These are phyloP conservation scores for Adelosebastes latens DNA, from an alignment of 2,797 vertebrate species.

Conservation along the genomic window DNA sequence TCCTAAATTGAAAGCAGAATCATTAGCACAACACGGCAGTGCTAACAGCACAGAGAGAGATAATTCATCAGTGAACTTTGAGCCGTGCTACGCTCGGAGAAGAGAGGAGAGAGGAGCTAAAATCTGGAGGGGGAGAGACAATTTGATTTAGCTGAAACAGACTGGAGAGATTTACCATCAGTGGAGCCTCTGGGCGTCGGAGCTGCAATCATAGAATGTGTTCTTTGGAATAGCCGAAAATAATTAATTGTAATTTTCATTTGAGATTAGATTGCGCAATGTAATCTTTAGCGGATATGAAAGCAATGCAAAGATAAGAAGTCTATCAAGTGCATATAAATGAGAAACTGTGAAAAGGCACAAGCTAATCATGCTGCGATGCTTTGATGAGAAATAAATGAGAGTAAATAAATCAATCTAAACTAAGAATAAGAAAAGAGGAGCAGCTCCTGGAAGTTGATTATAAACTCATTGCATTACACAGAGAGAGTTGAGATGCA, in stretches of 20 bases:
- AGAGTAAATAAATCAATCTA: slow-evolving; percentile 51
- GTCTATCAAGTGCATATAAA: slow-evolving; percentile 45
- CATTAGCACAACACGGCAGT: background rate
- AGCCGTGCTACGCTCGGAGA: background rate
- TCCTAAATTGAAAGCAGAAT: slow-evolving; percentile 13
- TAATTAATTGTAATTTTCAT: slow-evolving; percentile 54
- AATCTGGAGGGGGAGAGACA: slow-evolving; percentile 22
- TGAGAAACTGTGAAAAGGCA: slow-evolving; percentile 40
- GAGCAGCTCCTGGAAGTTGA: slow-evolving; percentile 26
- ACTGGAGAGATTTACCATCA: slow-evolving; percentile 40
- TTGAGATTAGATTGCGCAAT: slow-evolving; percentile 52
- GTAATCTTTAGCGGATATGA: slow-evolving; percentile 44
- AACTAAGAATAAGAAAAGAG: slow-evolving; percentile 14
- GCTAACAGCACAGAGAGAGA: slow-evolving; percentile 26
- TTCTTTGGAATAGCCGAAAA: slow-evolving; percentile 32
- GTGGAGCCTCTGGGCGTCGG: slow-evolving; percentile 31
- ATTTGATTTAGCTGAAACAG: slow-evolving; percentile 37
- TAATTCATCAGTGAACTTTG: slow-evolving; percentile 32
- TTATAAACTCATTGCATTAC: slow-evolving; percentile 16
- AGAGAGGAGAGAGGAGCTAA: background rate
- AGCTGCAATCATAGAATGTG: slow-evolving; percentile 19
- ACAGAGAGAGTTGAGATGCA: background rate
- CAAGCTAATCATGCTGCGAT: slow-evolving; percentile 41
- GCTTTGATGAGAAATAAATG: slow-evolving; percentile 56
- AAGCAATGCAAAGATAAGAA: slow-evolving; percentile 47